Percentiles rank a stretch among this genome's conserved stretches.
These are phyloP conservation scores for Micromesistius poutassou DNA, from an alignment of 2,797 vertebrate species.

Conservation along the genomic window DNA sequence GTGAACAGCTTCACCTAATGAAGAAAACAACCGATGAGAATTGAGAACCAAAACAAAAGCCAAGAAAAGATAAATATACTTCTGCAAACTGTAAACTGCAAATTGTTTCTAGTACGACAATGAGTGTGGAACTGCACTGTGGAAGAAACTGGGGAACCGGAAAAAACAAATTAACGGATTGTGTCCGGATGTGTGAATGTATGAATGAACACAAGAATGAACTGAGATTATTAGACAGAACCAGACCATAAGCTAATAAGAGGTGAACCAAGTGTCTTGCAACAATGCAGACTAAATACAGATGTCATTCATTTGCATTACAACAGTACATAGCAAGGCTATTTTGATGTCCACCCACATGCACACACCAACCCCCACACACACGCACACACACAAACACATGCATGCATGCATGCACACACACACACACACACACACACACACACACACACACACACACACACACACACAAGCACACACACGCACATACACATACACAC, in stretches of 20 bases:
- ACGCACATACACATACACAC: no score
- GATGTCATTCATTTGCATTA: neutral
- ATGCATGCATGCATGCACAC: no score
- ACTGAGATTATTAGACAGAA: neutral
- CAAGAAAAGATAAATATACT: neutral
- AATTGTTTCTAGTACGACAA: neutral
- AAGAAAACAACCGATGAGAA: neutral
- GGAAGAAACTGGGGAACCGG: neutral
- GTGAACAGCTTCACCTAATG: slow-evolving; percentile 91
- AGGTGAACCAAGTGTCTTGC: no score
- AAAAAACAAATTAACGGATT: neutral
- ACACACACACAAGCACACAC: no score
- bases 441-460: neutral
- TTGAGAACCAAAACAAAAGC: neutral
- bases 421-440: no score
- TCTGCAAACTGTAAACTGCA: no score
- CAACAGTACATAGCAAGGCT: neutral
- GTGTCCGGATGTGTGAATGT: neutral
- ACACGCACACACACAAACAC: no score
- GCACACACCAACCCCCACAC: no score
- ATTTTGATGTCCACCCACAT: neutral
- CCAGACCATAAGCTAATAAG: neutral
- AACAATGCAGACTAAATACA: neutral
- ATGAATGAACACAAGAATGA: neutral
- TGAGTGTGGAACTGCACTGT: neutral